phyloP scores from a whole-genome alignment of 1,140 invertebrate species.

The Schlechtendalia chinensis region DNA sequence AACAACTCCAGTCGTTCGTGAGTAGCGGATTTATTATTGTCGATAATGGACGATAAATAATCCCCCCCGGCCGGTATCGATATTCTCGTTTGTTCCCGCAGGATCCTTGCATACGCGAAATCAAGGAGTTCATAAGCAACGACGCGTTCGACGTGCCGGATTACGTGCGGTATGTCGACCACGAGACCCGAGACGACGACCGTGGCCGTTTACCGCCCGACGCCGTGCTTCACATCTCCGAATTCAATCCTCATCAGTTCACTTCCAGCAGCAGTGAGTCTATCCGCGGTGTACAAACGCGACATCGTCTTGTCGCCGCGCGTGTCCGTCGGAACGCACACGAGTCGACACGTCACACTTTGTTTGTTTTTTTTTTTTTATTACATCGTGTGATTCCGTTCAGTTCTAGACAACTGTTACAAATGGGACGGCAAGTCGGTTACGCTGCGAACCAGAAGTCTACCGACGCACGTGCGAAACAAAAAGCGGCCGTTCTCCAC shows the following conservation, averaged over 20 bases:
- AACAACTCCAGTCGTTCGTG: slow-evolving; percentile 49
- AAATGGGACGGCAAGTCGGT: slow-evolving; percentile 57
- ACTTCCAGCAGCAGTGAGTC: slow-evolving; percentile 66
- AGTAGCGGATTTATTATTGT: background rate
- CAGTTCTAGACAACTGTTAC: slow-evolving; percentile 59
- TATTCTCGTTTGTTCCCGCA: background rate
- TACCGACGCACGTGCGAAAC: slow-evolving; percentile 67
- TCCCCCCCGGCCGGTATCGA: too few relatives aligned
- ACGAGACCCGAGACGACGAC: slow-evolving; percentile 37
- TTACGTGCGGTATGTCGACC: slow-evolving; percentile 37
- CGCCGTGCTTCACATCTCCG: slow-evolving; percentile 59
- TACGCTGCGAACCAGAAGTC: slow-evolving; percentile 66
- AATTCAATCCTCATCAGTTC: slow-evolving; percentile 58
- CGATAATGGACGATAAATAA: background rate
- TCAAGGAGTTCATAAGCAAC: slow-evolving; percentile 39
- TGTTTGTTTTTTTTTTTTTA: slow-evolving; percentile 54
- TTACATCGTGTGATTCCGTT: too few relatives aligned
- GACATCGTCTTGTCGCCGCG: too few relatives aligned
- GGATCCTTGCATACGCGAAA: slow-evolving; percentile 43
- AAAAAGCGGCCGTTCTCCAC: slow-evolving; percentile 66
- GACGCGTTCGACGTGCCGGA: slow-evolving; percentile 13
- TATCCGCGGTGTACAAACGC: too few relatives aligned
- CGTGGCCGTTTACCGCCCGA: slow-evolving; percentile 12
- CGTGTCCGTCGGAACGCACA: too few relatives aligned
- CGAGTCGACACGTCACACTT: too few relatives aligned